Percentiles rank a stretch among this genome's conserved stretches.
phyloP scores from a whole-genome alignment of 2,113 vertebrate species.

The Callocephalon fimbriatum region DNA sequence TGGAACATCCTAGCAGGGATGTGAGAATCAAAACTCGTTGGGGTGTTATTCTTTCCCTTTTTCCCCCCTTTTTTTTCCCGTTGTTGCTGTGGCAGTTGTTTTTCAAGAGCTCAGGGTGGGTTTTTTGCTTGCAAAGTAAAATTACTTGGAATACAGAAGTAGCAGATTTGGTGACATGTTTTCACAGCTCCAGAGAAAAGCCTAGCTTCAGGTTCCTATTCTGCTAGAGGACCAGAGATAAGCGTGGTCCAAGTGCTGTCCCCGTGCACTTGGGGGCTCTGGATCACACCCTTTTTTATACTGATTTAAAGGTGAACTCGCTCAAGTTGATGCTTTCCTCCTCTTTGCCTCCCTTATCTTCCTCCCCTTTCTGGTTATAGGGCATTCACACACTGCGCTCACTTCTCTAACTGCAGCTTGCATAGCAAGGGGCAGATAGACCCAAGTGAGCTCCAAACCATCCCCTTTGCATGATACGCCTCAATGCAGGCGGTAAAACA shows the following conservation, averaged over 20 bases:
- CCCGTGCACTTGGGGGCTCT: background rate
- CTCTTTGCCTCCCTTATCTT: background rate
- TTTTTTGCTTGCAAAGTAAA: background rate
- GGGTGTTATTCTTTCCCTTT: background rate
- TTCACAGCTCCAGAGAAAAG: background rate
- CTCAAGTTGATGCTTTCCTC: background rate
- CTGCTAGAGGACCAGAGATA: background rate
- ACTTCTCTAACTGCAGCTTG: background rate
- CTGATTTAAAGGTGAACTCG: background rate
- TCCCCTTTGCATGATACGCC: background rate
- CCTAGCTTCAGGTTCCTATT: background rate
- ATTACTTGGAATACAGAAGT: background rate
- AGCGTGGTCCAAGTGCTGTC: fast-evolving
- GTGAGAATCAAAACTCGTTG: slow-evolving; percentile 28
- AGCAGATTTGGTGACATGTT: background rate
- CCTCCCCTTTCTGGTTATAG: background rate
- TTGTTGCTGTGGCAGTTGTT: background rate
- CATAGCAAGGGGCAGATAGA: background rate
- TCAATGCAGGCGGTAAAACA: background rate
- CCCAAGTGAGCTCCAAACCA: background rate
- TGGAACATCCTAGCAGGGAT: slow-evolving; percentile 41
- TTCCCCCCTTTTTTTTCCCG: background rate
- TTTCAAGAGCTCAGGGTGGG: background rate
- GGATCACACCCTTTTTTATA: background rate
- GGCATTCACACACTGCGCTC: background rate